Conservation (phyloP, 2,113 vertebrate genomes). For the Leptocoma aspasia region DNA sequence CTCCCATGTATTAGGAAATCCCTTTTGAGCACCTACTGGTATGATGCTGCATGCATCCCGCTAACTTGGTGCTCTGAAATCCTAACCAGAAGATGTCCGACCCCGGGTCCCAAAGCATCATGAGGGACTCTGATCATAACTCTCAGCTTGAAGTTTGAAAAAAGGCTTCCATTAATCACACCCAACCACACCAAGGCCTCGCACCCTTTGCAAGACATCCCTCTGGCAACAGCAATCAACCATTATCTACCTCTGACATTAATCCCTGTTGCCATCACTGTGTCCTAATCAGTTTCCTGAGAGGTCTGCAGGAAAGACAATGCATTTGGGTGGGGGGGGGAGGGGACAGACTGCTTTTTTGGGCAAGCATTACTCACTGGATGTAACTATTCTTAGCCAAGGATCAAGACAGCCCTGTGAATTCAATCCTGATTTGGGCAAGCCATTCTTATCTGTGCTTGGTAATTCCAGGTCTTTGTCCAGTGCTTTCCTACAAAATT, state of each 20-base stretch:
- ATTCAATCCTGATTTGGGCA: not conserved
- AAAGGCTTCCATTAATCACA: not conserved
- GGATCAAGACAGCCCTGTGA: not conserved
- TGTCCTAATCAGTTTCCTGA: not conserved
- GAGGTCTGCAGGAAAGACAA: not conserved
- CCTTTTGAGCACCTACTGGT: not conserved
- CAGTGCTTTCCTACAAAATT: not conserved
- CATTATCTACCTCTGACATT: not conserved
- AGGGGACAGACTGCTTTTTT: not conserved
- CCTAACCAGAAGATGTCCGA: not conserved
- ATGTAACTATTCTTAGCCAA: not conserved
- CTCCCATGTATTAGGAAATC: not conserved
- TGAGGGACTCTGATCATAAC: not conserved
- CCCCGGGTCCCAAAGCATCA: not conserved
- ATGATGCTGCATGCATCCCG: not conserved
- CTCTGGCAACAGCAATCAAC: not conserved
- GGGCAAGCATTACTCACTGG: not conserved
- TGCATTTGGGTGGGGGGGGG: not conserved
- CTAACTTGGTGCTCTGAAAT: not conserved
- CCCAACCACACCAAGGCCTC: not conserved
- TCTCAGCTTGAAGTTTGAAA: not conserved
- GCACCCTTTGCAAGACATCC: not conserved
- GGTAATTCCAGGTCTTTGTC: not conserved
- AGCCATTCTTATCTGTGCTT: not conserved
- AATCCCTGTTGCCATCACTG: not conserved